Conservation (phyloP, 2,888 invertebrate species). For the Eristalis pertinax region DNA sequence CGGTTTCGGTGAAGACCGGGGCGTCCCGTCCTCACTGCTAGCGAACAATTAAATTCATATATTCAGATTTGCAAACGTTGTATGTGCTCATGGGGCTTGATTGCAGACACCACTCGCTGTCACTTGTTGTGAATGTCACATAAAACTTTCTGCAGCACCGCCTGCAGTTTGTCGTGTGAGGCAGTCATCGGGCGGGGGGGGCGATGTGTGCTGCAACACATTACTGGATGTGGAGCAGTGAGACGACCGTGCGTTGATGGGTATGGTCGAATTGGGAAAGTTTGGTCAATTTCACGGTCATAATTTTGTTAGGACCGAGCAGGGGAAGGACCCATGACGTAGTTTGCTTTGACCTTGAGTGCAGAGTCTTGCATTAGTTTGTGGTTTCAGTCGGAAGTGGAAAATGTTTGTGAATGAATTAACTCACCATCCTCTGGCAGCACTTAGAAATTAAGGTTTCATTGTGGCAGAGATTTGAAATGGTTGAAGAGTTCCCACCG, state of each 20-base stretch:
- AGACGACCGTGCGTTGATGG: background rate
- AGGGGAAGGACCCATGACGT: background rate
- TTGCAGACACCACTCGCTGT: background rate
- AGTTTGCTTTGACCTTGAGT: background rate
- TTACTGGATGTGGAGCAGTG: background rate
- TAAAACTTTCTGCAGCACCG: background rate
- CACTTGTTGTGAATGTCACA: background rate
- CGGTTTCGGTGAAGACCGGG: background rate
- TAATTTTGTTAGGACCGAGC: background rate
- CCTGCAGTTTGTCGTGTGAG: background rate
- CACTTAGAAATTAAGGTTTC: no score
- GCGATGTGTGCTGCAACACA: background rate
- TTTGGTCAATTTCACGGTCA: conserved; percentile 7
- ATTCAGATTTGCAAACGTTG: background rate
- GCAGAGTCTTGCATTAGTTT: background rate
- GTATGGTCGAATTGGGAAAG: background rate
- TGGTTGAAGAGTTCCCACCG: no score
- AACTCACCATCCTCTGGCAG: no score
- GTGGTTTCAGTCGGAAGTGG: no score
- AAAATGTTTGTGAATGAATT: no score
- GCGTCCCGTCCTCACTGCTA: background rate
- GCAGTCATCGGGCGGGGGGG: background rate
- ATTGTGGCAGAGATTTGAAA: no score
- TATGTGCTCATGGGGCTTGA: background rate
- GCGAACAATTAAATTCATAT: background rate